These are phyloP conservation scores for Agrotis ipsilon DNA, from an alignment of 2,888 invertebrate genomes.

Conservation along the genomic window DNA sequence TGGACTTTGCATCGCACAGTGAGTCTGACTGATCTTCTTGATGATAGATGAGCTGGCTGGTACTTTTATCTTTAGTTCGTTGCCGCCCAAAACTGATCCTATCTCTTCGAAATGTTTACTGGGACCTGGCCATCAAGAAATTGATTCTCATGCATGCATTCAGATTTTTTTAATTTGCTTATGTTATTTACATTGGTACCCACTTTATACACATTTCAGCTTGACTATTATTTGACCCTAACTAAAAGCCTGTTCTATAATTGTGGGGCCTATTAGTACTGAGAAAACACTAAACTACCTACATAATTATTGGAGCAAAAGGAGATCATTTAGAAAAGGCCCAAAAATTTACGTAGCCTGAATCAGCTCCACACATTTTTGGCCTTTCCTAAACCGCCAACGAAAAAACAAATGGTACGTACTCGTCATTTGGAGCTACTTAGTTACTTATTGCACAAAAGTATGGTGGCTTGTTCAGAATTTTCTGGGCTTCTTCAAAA, in stretches of 20 bases:
- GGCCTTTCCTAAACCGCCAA: no score
- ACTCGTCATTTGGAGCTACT: no score
- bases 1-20: conserved; percentile 83
- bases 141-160: conserved; percentile 77
- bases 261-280: conserved; percentile 5
- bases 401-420: no score
- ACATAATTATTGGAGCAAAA: conserved; percentile 41
- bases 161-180: conserved; percentile 47
- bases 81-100: conserved; percentile 84
- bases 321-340: no score
- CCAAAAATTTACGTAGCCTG: no score
- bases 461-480: no score
- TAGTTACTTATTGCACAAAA: no score
- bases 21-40: conserved; percentile 88
- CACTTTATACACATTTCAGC: conserved; percentile 38
- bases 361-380: no score
- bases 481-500: no score
- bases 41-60: conserved; percentile 83
- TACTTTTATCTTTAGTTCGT: conserved; percentile 88
- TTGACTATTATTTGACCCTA: conserved; percentile 26
- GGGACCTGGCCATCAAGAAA: conserved; percentile 89
- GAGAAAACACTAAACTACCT: background rate
- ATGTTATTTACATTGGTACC: conserved; percentile 18
- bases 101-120: conserved; percentile 87
- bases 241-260: conserved; percentile 14